Percentiles rank a stretch among this genome's conserved stretches.
These are phyloP conservation scores for Planiliza haematocheilus DNA, from an alignment of 2,113 vertebrate species.

Conservation along the genomic window DNA sequence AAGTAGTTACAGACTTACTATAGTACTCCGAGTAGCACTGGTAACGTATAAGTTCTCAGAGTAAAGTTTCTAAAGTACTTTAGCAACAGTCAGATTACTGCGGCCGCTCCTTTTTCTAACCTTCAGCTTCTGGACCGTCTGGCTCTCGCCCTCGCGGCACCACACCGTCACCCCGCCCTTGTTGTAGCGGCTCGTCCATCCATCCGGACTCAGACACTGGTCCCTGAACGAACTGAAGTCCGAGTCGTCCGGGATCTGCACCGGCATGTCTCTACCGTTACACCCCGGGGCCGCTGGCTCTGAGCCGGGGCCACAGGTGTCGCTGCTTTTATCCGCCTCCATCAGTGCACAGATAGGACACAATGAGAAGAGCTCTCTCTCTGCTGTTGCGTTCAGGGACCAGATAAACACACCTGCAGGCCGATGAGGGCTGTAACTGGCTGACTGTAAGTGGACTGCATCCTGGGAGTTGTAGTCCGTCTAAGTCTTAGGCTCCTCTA, in stretches of 20 bases:
- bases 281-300: background rate
- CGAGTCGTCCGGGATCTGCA: slow-evolving; percentile 88
- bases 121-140: slow-evolving; percentile 90
- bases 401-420: too few species aligned
- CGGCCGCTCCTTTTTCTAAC: slow-evolving; percentile 65
- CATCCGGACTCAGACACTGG: slow-evolving; percentile 84
- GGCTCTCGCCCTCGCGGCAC: slow-evolving; percentile 84
- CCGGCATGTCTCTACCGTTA: slow-evolving; percentile 75
- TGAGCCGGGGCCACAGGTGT: background rate
- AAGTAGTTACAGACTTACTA: too few species aligned
- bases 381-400: background rate
- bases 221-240: slow-evolving; percentile 89
- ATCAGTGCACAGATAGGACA: slow-evolving; percentile 17
- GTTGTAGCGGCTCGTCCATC: slow-evolving; percentile 87
- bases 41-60: too few species aligned
- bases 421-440: too few species aligned
- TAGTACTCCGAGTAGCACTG: too few species aligned
- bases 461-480: too few species aligned
- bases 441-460: too few species aligned
- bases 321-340: slow-evolving; percentile 20
- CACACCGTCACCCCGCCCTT: slow-evolving; percentile 87
- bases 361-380: slow-evolving; percentile 39
- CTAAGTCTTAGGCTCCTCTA: too few species aligned
- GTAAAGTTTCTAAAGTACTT: too few species aligned
- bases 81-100: too few species aligned